Evolutionary conservation across 2,113 vertebrate genomes (phyloP), one percentile per base, ranked within the genome.

Genomic region (Sciurus niger): DNA sequence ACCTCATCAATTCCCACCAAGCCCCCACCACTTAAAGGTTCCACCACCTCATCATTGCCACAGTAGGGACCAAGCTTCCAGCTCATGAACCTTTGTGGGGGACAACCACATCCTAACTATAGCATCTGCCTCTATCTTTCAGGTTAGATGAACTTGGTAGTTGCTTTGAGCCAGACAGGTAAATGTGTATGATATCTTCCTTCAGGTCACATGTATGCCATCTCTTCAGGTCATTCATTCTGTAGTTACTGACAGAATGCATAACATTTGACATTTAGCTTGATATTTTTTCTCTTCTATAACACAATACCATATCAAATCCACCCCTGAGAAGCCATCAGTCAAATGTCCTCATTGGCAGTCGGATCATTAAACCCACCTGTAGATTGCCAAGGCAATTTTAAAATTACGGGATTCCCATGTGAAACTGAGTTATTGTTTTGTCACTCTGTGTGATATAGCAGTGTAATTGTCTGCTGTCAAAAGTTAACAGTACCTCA

Each of bases 241-340:
- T 84, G 34, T 70, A 37, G 58, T 88, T 72, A 73, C 46, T 51
- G 67, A 68, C 2, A 55, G 43, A 80, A 48, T 72, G 24, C 5
- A 17, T 65, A 48, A 48, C n/a, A 76, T 30, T 89, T 83, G 37
- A 30, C 40, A 68, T 60, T 83, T 12, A n/a, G 32, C 43, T 73
- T 93, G 74, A 34, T 83, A 48, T 92, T 78, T 93, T 51, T 8
- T 46, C 79, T 34, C 17, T 95, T 95, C 51, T 91, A 25, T 34
- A 55, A 67, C 24, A 82, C 14, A 94, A 74, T 76, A 68, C 6
- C 17, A 22, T 51, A 79, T 70, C 63, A n/a, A 46, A 91, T 2
- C 67, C 40, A 70, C 6, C 17, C 48, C 7, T 40, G 1, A 73
- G 65, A 84, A 20, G 28, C 25, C 48, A 78, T 85, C 37, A 60